Conservation (phyloP, 2,797 vertebrate species). For the Rhinatrema bivittatum region DNA sequence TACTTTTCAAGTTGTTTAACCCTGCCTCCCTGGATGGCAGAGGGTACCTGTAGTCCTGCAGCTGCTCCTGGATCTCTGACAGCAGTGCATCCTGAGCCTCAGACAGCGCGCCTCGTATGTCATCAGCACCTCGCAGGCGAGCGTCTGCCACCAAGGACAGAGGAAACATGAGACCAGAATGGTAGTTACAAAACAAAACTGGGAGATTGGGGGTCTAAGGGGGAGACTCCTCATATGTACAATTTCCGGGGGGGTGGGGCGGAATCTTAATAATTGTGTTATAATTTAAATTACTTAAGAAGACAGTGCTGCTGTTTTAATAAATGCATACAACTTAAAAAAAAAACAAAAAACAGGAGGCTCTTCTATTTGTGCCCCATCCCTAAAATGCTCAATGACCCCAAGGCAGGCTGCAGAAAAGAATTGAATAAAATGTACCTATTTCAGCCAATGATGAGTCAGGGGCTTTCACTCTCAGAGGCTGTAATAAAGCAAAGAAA, state of each 20-base stretch:
- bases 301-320: too few relatives aligned
- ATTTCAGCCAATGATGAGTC: conserved; percentile 77
- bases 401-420: too few relatives aligned
- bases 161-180: background rate
- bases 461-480: conserved; percentile 74
- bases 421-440: conserved; percentile 67
- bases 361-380: too few relatives aligned
- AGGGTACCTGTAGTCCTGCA: conserved; percentile 88
- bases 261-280: too few relatives aligned
- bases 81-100: conserved; percentile 83
- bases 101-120: conserved; percentile 63
- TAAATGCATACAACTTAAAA: too few relatives aligned
- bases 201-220: accelerated
- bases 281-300: too few relatives aligned
- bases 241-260: too few relatives aligned
- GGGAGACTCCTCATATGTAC: background rate
- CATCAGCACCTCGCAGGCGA: conserved; percentile 73
- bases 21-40: too few relatives aligned
- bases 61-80: conserved; percentile 85
- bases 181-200: accelerated
- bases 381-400: background rate
- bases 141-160: conserved; percentile 50
- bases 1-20: too few relatives aligned
- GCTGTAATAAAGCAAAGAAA: conserved; percentile 46
- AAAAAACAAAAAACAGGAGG: too few relatives aligned